phyloP scores from a whole-genome alignment of 2,797 vertebrate genomes.

The Morus bassanus region DNA sequence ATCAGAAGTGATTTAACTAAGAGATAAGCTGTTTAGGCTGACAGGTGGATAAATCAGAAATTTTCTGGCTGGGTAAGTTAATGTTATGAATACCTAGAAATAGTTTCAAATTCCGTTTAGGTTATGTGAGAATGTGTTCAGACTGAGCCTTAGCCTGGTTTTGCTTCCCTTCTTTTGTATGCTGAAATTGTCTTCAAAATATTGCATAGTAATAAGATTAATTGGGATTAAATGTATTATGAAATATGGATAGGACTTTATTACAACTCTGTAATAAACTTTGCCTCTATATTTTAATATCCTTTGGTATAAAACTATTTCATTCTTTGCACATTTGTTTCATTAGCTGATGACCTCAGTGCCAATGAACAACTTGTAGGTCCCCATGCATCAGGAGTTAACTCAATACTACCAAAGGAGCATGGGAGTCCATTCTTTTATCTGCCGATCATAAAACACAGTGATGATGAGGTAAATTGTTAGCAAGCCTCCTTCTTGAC shows the following conservation, averaged over 20 bases:
- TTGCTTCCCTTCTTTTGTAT: neutral
- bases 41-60: neutral
- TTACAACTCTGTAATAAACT: neutral
- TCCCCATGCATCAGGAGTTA: conserved; percentile 90
- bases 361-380: conserved; percentile 91
- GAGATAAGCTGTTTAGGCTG: neutral
- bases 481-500: conserved; percentile 36
- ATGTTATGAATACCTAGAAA: neutral
- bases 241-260: neutral
- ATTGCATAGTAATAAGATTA: neutral
- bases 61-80: neutral
- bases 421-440: conserved; percentile 98
- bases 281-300: neutral
- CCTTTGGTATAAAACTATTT: conserved; percentile 35
- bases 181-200: neutral
- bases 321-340: conserved; percentile 22
- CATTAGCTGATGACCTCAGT: conserved; percentile 91
- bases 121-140: neutral
- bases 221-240: neutral
- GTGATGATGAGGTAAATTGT: conserved; percentile 88
- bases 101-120: neutral
- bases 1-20: neutral
- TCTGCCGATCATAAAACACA: conserved; percentile 94
- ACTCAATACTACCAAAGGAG: conserved; percentile 98
- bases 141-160: neutral